Evolutionary conservation across 2,797 vertebrate species (phyloP).

Genomic region (Lerista edwardsae): DNA sequence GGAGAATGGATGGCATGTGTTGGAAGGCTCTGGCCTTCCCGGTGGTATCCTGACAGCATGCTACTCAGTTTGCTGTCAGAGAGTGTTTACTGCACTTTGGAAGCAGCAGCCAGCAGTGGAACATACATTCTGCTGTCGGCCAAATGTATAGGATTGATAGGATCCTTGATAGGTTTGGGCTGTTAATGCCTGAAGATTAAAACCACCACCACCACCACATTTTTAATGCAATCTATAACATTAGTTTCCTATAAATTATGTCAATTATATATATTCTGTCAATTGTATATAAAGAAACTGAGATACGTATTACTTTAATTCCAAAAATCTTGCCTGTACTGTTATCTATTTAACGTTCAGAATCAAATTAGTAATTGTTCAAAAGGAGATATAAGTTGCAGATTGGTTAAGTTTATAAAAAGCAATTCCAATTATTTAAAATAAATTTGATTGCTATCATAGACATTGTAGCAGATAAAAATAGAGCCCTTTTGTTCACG

Average conservation of each 20-base stretch:
- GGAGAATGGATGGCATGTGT: too few species aligned
- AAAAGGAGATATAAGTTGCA: neutral
- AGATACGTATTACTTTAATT: neutral
- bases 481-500: neutral
- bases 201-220: too few species aligned
- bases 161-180: too few species aligned
- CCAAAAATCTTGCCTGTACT: neutral
- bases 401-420: neutral
- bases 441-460: neutral
- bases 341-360: neutral
- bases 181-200: too few species aligned
- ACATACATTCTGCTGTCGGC: too few species aligned
- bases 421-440: neutral
- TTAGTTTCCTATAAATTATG: neutral
- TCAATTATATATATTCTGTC: neutral
- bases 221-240: neutral
- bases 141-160: too few species aligned
- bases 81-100: too few species aligned
- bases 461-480: conserved; percentile 17
- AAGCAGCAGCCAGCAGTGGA: too few species aligned
- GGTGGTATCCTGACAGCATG: too few species aligned
- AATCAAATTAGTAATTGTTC: neutral
- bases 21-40: too few species aligned
- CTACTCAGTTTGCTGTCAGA: too few species aligned
- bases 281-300: neutral